A percentile compares a stretch with the other conserved stretches of the same genome.
These are phyloP conservation scores for Hyperoplus lanceolatus DNA, from an alignment of 2,797 vertebrate genomes.

Conservation along the genomic window DNA sequence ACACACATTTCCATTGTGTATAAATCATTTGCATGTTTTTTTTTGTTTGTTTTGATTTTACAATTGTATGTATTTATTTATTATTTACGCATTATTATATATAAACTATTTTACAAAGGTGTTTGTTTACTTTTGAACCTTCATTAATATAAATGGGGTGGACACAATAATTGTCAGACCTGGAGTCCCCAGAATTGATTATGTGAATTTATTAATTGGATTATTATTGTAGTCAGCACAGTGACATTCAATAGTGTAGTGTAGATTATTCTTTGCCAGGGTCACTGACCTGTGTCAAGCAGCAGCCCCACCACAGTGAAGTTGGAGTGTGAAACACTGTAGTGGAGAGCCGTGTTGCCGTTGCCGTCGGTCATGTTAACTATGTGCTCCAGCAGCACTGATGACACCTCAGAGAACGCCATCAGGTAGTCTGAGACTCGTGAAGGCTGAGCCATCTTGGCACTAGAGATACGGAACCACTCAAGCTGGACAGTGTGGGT, in stretches of 20 bases:
- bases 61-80: no score
- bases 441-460: constrained; percentile 86
- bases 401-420: constrained; percentile 88
- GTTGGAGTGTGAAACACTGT: constrained; percentile 98
- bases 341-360: constrained; percentile 96
- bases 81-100: no score
- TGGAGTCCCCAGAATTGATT: neutral
- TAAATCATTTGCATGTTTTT: no score
- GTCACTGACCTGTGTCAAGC: constrained; percentile 90
- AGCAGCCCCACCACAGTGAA: constrained; percentile 91
- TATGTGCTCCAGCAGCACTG: constrained; percentile 87
- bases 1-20: constrained; percentile 14
- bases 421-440: constrained; percentile 89
- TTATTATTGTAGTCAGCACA: neutral
- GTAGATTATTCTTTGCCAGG: neutral
- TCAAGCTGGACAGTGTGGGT: constrained; percentile 91
- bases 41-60: no score
- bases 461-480: constrained; percentile 96
- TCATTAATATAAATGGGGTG: neutral
- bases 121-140: neutral
- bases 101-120: neutral
- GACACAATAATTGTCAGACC: neutral
- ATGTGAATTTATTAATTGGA: neutral
- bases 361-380: constrained; percentile 96
- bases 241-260: neutral